phyloP scores from a whole-genome alignment of 2,797 vertebrate genomes.

The Mallotus villosus region DNA sequence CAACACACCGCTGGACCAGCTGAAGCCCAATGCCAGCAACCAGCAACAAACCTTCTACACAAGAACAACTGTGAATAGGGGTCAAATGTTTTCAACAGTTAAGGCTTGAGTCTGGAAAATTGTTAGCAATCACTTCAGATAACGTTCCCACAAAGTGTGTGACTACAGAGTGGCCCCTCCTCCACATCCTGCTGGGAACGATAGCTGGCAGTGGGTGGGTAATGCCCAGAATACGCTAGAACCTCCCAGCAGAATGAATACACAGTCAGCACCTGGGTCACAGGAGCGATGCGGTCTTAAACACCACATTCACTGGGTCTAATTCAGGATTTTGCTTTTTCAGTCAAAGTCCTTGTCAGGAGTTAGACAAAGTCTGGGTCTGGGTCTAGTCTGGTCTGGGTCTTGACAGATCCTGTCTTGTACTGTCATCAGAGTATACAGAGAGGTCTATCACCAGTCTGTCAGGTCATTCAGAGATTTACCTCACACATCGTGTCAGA shows the following conservation, averaged over 20 bases:
- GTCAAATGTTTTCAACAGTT: slow-evolving; percentile 29
- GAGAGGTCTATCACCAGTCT: slow-evolving; percentile 5
- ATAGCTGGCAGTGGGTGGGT: background rate
- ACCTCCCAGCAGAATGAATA: no score
- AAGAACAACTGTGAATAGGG: slow-evolving; percentile 25
- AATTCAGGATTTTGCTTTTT: no score
- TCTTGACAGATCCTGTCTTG: no score
- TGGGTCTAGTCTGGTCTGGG: no score
- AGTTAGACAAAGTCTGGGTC: no score
- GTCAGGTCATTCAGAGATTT: slow-evolving; percentile 1
- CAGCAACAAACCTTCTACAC: slow-evolving; percentile 15
- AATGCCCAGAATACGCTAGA: background rate
- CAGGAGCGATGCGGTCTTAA: background rate
- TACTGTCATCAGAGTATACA: background rate
- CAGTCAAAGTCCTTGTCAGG: no score
- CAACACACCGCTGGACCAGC: slow-evolving; percentile 17
- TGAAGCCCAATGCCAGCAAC: slow-evolving; percentile 17
- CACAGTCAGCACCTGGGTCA: no score
- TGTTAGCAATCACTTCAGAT: background rate
- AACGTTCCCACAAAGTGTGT: background rate
- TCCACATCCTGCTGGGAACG: background rate
- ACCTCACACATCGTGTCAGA: background rate
- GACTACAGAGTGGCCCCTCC: background rate
- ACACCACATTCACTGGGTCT: background rate
- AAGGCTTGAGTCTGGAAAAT: slow-evolving; percentile 9